Conservation (phyloP, 2,113 vertebrate genomes). For the Synodontis membranacea region DNA sequence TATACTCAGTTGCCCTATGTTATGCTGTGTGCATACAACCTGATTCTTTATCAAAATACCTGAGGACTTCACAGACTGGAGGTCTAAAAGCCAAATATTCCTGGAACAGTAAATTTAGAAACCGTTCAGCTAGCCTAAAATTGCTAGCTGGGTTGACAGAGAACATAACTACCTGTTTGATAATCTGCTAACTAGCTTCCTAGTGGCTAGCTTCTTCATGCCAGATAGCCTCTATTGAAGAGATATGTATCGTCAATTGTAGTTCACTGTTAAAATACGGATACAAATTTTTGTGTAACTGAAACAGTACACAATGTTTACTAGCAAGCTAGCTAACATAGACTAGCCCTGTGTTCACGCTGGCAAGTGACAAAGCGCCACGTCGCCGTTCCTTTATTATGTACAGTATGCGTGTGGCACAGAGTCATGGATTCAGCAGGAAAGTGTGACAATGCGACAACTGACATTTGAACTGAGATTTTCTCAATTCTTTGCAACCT, state of each 20-base stretch:
- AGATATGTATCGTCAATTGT: background rate
- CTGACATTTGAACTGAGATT: background rate
- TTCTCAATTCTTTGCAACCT: background rate
- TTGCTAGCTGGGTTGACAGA: background rate
- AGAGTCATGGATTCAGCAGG: background rate
- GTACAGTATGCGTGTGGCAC: background rate
- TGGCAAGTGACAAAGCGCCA: background rate
- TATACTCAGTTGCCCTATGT: background rate
- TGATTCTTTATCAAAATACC: background rate
- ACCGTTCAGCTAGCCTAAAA: background rate
- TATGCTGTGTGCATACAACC: background rate
- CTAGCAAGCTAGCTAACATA: background rate
- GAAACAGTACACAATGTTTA: background rate
- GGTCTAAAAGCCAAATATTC: background rate
- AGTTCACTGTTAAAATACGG: background rate
- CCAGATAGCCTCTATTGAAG: background rate
- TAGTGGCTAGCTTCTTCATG: background rate
- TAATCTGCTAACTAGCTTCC: background rate
- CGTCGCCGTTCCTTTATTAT: background rate
- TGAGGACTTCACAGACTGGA: background rate
- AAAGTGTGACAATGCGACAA: background rate
- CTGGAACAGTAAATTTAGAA: background rate
- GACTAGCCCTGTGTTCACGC: background rate
- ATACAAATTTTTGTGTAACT: background rate
- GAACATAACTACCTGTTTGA: background rate